phyloP scores from a whole-genome alignment of 2,888 invertebrate genomes.

The Melolontha melolontha region DNA sequence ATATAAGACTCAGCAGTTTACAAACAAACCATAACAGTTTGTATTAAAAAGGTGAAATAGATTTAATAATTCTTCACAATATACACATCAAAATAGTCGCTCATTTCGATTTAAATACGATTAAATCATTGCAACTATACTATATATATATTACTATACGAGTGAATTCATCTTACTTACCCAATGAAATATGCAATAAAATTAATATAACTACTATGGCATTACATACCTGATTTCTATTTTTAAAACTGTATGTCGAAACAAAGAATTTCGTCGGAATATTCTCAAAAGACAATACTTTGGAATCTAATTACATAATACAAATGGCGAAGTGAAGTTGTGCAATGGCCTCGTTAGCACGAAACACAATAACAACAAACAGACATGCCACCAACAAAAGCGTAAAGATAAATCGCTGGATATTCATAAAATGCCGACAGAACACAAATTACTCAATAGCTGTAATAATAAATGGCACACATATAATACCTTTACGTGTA shows the following conservation, averaged over 20 bases:
- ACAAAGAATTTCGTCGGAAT: conserved; percentile 11
- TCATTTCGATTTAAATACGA: too few species aligned
- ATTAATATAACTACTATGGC: too few species aligned
- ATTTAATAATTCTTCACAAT: too few species aligned
- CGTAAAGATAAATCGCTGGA: conserved; percentile 19
- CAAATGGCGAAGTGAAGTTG: conserved; percentile 3
- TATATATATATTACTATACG: too few species aligned
- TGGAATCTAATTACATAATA: conserved; percentile 33
- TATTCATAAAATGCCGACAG: conserved; percentile 18
- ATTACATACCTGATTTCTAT: background rate
- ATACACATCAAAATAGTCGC: too few species aligned
- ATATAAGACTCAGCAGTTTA: too few species aligned
- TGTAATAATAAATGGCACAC: conserved; percentile 10
- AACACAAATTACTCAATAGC: conserved; percentile 32
- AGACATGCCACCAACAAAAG: conserved; percentile 15
- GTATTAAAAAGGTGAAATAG: too few species aligned
- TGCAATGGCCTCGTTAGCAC: conserved; percentile 17
- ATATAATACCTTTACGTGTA: background rate
- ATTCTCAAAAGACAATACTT: conserved; percentile 24
- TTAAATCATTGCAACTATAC: too few species aligned
- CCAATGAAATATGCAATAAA: too few species aligned
- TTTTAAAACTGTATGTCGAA: conserved; percentile 4
- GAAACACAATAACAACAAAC: conserved; percentile 16
- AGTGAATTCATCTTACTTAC: too few species aligned
- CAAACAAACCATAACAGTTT: too few species aligned